phyloP scores from a whole-genome alignment of 2,113 vertebrate species.

The Lepidothrix coronata region DNA sequence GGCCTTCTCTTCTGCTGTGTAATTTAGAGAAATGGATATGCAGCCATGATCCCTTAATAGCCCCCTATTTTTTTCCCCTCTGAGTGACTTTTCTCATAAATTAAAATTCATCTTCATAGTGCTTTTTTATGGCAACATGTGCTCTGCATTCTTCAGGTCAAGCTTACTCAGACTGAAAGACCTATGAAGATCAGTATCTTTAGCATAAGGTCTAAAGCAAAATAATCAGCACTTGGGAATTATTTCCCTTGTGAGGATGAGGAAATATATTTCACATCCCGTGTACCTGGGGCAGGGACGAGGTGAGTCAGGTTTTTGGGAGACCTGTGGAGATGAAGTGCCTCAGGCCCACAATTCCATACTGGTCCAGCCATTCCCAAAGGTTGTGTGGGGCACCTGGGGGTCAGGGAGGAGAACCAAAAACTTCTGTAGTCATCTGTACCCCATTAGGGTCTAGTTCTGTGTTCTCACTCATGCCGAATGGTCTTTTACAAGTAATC shows the following conservation, averaged over 20 bases:
- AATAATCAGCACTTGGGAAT: background rate
- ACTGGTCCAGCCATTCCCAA: background rate
- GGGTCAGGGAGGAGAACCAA: background rate
- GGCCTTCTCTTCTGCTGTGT: background rate
- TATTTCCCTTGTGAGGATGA: background rate
- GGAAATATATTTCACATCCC: background rate
- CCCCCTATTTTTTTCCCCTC: background rate
- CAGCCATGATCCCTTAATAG: background rate
- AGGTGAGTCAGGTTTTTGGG: background rate
- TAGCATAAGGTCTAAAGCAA: background rate
- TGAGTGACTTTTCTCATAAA: background rate
- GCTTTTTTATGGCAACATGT: background rate
- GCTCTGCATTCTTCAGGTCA: background rate
- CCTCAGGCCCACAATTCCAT: background rate
- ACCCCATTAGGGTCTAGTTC: background rate
- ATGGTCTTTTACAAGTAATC: conserved; percentile 48
- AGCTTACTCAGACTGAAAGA: background rate
- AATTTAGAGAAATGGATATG: background rate
- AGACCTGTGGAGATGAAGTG: background rate
- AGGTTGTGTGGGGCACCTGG: background rate
- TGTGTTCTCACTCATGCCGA: background rate
- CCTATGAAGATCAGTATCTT: background rate
- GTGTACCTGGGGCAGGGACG: background rate
- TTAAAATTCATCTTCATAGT: background rate
- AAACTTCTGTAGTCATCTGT: background rate